Percentiles rank a stretch among this genome's conserved stretches.
These are phyloP conservation scores for Mus pahari DNA, from an alignment of 2,113 vertebrate species.

Conservation along the genomic window DNA sequence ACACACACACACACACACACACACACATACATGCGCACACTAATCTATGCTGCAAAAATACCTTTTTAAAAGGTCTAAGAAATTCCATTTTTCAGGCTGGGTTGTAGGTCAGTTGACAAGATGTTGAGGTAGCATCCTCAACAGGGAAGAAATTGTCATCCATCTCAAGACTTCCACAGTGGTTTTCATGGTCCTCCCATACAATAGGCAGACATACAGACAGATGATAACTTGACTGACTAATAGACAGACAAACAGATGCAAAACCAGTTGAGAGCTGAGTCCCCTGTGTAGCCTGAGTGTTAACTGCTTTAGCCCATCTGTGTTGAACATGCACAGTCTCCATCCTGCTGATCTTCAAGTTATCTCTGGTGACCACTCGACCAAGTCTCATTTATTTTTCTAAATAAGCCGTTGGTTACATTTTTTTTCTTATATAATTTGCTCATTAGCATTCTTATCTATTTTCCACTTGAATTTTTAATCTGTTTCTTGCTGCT, in stretches of 20 bases:
- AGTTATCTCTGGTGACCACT: not conserved
- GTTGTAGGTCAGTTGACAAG: not conserved
- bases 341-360: not conserved
- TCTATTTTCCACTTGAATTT: conserved; percentile 25
- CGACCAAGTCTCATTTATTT: not conserved
- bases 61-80: not conserved
- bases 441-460: not conserved
- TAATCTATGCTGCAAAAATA: not conserved
- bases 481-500: not conserved
- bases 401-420: not conserved
- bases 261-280: no score
- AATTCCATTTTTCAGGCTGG: not conserved
- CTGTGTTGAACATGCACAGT: not conserved
- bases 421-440: not conserved
- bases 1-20: no score
- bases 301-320: not conserved
- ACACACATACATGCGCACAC: no score
- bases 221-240: not conserved
- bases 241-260: not conserved
- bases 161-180: not conserved
- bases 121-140: not conserved
- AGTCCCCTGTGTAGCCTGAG: not conserved
- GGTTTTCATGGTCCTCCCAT: no score
- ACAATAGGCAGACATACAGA: not conserved
- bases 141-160: not conserved